phyloP scores from a whole-genome alignment of 2,113 vertebrate species.

The Dendropsophus ebraccatus region DNA sequence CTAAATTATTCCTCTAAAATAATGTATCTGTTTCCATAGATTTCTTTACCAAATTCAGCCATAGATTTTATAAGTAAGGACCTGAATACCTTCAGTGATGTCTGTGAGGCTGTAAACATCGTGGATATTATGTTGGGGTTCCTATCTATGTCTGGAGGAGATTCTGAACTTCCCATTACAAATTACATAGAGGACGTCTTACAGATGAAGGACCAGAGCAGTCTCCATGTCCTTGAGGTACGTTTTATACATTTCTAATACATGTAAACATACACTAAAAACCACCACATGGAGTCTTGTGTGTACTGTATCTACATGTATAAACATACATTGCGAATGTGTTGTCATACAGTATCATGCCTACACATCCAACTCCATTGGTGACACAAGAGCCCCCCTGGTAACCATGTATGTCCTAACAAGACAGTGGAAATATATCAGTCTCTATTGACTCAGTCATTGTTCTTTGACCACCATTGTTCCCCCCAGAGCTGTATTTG shows the following conservation, averaged over 20 bases:
- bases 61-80: constrained; percentile 77
- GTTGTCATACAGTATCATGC: too few species aligned
- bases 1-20: not conserved
- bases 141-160: constrained; percentile 84
- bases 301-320: too few species aligned
- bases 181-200: constrained; percentile 80
- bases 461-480: too few species aligned
- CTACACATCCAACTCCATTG: too few species aligned
- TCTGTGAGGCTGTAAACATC: constrained; percentile 86
- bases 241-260: constrained; percentile 48
- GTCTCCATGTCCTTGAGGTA: constrained; percentile 82
- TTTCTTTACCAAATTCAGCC: constrained; percentile 74
- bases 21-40: constrained; percentile 67
- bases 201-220: constrained; percentile 85
- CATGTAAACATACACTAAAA: not conserved
- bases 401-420: too few species aligned
- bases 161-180: constrained; percentile 76
- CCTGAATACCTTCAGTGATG: constrained; percentile 87
- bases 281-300: too few species aligned
- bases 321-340: too few species aligned
- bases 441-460: too few species aligned
- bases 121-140: constrained; percentile 86
- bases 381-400: too few species aligned
- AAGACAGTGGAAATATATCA: too few species aligned
- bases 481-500: too few species aligned